Percentiles rank a stretch among this genome's conserved stretches.
phyloP scores from a whole-genome alignment of 2,113 vertebrate genomes.

The Pleuronectes platessa region DNA sequence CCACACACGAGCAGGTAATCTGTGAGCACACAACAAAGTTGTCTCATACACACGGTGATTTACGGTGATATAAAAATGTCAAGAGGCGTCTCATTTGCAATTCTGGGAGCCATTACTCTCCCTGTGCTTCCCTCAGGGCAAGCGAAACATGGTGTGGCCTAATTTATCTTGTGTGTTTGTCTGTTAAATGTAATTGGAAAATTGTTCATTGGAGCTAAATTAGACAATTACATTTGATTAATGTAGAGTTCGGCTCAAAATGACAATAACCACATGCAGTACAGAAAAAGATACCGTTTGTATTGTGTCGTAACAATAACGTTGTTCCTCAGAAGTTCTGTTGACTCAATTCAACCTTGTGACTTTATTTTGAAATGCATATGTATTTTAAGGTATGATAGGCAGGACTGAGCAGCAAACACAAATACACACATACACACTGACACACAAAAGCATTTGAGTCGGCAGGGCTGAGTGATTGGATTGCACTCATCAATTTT shows the following conservation, averaged over 20 bases:
- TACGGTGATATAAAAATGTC: constrained; percentile 68
- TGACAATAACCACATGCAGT: no score
- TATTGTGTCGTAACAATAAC: not conserved
- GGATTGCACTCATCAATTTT: not conserved
- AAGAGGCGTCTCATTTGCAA: constrained; percentile 59
- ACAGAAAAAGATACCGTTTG: no score
- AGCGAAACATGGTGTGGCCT: constrained; percentile 34
- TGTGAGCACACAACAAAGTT: constrained; percentile 33
- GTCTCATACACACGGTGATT: constrained; percentile 55
- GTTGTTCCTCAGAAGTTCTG: not conserved
- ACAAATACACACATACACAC: no score
- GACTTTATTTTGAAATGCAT: constrained; percentile 1
- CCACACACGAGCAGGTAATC: constrained; percentile 51
- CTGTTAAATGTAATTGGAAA: constrained; percentile 39
- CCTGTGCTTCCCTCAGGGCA: constrained; percentile 29
- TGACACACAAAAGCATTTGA: constrained; percentile 11
- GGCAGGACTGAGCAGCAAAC: not conserved
- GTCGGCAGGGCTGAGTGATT: not conserved
- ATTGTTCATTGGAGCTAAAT: constrained; percentile 35
- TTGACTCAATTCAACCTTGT: not conserved
- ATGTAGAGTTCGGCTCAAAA: no score
- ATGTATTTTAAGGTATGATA: constrained; percentile 19
- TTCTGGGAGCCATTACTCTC: constrained; percentile 56
- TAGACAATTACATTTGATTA: constrained; percentile 40
- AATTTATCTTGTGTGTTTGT: constrained; percentile 45